A percentile compares a stretch with the other conserved stretches of the same genome.
Conservation (phyloP, 2,888 invertebrate species). For the Hermaeophaga mercurialis region DNA sequence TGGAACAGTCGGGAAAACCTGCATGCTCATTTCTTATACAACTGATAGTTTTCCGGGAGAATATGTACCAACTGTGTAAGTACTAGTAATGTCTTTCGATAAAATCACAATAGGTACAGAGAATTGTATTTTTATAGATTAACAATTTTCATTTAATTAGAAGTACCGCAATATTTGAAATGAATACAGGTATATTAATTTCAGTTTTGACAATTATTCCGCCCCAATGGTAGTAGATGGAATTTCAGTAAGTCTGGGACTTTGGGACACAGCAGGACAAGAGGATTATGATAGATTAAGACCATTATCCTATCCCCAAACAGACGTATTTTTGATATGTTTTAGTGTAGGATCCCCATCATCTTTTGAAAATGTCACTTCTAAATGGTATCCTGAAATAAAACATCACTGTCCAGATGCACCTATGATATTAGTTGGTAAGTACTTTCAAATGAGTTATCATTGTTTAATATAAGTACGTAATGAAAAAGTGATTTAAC, state of each 20-base stretch:
- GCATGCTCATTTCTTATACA: constrained; percentile 92
- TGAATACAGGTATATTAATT: constrained; percentile 33
- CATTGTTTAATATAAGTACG: too few relatives aligned
- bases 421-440: constrained; percentile 97
- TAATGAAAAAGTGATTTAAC: too few relatives aligned
- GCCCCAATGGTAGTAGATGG: constrained; percentile 99
- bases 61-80: constrained; percentile 95
- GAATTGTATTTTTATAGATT: too few relatives aligned
- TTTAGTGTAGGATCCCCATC: constrained; percentile 99
- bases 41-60: constrained; percentile 93
- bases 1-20: constrained; percentile 93
- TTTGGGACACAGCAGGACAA: constrained; percentile 99
- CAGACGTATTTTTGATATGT: constrained; percentile 99
- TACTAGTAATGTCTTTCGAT: constrained; percentile 45
- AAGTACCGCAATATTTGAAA: background rate
- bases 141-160: too few relatives aligned
- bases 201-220: constrained; percentile 97
- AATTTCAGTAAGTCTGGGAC: constrained; percentile 92
- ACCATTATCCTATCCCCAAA: constrained; percentile 97
- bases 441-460: constrained; percentile 48
- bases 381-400: constrained; percentile 99
- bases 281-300: constrained; percentile 96
- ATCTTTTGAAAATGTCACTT: constrained; percentile 98
- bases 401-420: constrained; percentile 99
- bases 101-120: too few relatives aligned